A percentile compares a stretch with the other conserved stretches of the same genome.
Evolutionary conservation across 2,113 vertebrate species (phyloP).

Genomic region (Mystacornis crossleyi): DNA sequence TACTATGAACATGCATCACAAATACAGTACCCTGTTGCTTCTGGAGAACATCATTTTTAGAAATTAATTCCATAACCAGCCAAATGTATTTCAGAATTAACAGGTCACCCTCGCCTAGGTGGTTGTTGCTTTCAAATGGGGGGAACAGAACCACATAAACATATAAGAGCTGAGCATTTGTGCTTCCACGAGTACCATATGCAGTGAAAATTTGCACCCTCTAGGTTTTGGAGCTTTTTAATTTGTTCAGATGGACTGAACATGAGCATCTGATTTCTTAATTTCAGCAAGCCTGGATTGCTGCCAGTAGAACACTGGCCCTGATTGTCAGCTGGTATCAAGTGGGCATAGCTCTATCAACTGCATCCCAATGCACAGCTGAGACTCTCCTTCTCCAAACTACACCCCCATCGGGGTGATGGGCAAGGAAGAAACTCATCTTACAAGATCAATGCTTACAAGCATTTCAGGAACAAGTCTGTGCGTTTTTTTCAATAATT

Average conservation of each 20-base stretch:
- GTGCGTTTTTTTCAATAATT: not conserved
- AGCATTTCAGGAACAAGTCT: not conserved
- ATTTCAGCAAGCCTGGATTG: not conserved
- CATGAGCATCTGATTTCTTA: not conserved
- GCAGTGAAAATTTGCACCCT: not conserved
- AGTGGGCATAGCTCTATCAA: not conserved
- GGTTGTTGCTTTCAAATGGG: not conserved
- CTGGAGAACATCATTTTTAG: not conserved
- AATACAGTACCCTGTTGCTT: not conserved
- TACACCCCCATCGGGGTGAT: accelerated
- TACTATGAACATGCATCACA: not conserved
- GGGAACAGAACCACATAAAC: not conserved
- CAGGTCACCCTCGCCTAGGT: not conserved
- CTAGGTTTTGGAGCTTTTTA: not conserved
- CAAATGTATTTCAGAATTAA: not conserved
- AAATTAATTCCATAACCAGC: not conserved
- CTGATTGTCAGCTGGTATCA: not conserved
- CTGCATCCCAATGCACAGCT: not conserved
- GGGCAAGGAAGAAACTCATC: not conserved
- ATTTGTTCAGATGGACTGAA: not conserved
- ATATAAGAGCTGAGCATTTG: not conserved
- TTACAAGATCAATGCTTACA: not conserved
- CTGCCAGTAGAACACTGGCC: not conserved
- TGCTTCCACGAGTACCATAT: accelerated
- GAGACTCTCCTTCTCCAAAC: not conserved